Percentiles rank a stretch among this genome's conserved stretches.
Conservation (phyloP, 2,888 invertebrate genomes). For the Caenorhabditis becei region DNA sequence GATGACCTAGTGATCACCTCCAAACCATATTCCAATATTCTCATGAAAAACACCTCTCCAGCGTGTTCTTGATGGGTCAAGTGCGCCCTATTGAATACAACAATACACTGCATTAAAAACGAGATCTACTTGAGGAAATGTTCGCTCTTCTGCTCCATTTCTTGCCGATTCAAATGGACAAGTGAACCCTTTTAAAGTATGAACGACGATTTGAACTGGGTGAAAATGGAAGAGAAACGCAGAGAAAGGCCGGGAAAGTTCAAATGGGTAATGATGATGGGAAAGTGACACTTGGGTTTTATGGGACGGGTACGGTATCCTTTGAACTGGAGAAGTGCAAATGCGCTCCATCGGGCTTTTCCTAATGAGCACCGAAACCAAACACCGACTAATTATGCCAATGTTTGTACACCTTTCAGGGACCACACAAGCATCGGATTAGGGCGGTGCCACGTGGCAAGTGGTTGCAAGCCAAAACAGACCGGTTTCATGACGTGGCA, state of each 20-base stretch:
- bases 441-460: not conserved
- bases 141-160: constrained; percentile 23
- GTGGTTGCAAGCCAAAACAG: too few relatives aligned
- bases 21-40: too few relatives aligned
- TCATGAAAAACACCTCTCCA: too few relatives aligned
- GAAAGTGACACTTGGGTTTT: too few relatives aligned
- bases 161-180: not conserved
- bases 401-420: not conserved
- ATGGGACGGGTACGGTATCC: too few relatives aligned
- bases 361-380: not conserved
- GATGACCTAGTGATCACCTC: too few relatives aligned
- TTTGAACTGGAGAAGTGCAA: too few relatives aligned
- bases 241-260: not conserved
- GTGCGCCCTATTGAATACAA: not conserved
- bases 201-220: constrained; percentile 8
- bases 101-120: not conserved
- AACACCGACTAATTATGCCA: not conserved
- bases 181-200: constrained; percentile 25
- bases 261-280: not conserved
- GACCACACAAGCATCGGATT: not conserved
- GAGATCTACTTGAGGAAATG: constrained; percentile 1
- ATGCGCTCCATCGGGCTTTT: too few relatives aligned
- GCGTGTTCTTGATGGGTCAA: not conserved
- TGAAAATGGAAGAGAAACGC: not conserved
- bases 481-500: constrained; percentile 19